Base-by-base conservation (phyloP, 2,888 invertebrate genomes). In the Bellardia bayeri region DNA sequence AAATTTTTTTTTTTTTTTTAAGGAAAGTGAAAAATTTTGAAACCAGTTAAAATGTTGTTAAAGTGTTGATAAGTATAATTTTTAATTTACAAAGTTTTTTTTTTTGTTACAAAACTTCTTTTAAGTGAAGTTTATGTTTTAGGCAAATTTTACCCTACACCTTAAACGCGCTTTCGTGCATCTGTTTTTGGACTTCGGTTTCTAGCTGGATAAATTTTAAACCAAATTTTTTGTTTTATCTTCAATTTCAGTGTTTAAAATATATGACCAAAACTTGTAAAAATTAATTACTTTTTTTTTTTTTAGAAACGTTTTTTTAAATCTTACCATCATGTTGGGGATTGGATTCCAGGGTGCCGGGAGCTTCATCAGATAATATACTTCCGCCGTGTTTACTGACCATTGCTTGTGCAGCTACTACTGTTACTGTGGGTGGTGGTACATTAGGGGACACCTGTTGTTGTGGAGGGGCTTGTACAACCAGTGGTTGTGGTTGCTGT, bases 291-390 rank as follows among this genome's bases (percentile, higher is more conserved):
- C 2, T 37, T 7, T 76, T n/a, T 30, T 23, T 6, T 63, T 42
- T 6, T 13, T 7, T 42, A 16, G 11, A 6, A 68, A 56, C 61
- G 5, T 45, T 45, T 49, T 51, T 68, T 56, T 69, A 56, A 80
- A 71, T 78, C 92, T 90, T 93, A 94, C 94, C 94, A 88, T 94
- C 93, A 88, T 93, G 92, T 89, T 91, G 92, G 71, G 91, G 89
- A 86, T 86, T 90, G 9, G 87, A 64, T 42, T 91, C 90, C 2
- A 90, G 78, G 5, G 87, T 82, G 13, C 86, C 89, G 8, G 88
- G 82, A 45, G 89, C 86, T 16, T 88, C 88, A 66, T 88, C 89
- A 3, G 81, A 33, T 80, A 89, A 78, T 23, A 74, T 71, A 58
- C 23, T 23, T 23, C 23, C 23, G 23, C 23, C 71, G 49, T 69